Evolutionary conservation across 2,797 vertebrate species (phyloP).

Genomic region (Coilia nasus): DNA sequence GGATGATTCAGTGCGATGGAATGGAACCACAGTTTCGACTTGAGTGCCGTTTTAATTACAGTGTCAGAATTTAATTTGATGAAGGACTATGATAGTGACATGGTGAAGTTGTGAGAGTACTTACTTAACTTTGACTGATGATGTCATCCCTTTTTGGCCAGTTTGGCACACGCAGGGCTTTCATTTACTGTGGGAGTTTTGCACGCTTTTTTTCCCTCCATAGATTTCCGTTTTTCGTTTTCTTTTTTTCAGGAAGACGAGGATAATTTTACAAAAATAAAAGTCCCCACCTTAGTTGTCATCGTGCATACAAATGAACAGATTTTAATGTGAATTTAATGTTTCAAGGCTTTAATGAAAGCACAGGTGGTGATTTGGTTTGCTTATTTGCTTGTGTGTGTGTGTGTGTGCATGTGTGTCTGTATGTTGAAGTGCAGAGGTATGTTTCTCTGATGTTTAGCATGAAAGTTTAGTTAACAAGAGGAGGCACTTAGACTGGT

Average conservation of each 20-base stretch:
- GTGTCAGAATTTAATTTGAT: not conserved
- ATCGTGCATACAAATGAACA: not conserved
- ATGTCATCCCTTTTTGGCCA: not conserved
- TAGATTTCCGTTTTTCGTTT: not conserved
- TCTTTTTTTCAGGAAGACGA: not conserved
- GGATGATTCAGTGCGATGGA: not conserved
- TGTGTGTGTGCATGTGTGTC: not conserved
- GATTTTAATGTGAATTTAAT: not conserved
- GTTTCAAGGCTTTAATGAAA: not conserved
- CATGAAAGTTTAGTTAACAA: not conserved
- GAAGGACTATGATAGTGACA: not conserved
- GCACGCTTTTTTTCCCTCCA: not conserved
- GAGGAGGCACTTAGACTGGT: not conserved
- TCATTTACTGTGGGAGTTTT: not conserved
- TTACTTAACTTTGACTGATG: conserved; percentile 8
- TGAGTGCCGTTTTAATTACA: not conserved
- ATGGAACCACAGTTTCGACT: not conserved
- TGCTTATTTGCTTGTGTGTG: not conserved
- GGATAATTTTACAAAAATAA: not conserved
- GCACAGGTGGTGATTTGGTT: not conserved
- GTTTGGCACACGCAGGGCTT: not conserved
- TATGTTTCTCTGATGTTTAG: not conserved
- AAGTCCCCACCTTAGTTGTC: not conserved
- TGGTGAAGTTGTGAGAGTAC: not conserved
- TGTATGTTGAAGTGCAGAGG: too few relatives aligned